phyloP scores from a whole-genome alignment of 2,888 invertebrate species.

The Orthosia gothica region DNA sequence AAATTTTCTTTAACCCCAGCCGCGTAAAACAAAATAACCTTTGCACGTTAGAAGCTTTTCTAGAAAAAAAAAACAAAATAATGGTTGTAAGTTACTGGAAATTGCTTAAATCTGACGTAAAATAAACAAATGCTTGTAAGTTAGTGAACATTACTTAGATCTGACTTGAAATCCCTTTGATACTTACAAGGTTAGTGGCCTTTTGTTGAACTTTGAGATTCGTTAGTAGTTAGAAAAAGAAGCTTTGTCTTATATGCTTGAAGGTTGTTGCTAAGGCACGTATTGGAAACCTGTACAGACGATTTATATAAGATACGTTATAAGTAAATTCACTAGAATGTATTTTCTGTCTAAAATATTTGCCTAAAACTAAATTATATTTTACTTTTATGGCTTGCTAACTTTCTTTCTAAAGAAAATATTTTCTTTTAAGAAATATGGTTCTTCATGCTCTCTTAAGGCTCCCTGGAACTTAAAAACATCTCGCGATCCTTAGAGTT shows the following conservation, averaged over 20 bases:
- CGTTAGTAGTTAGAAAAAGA: neutral
- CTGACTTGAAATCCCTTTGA: conserved; percentile 4
- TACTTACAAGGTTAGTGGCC: neutral
- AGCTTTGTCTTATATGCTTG: neutral
- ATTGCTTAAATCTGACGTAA: conserved; percentile 21
- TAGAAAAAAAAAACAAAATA: neutral
- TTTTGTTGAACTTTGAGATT: neutral
- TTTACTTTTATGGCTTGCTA: no score
- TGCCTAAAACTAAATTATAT: no score
- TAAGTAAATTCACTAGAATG: no score
- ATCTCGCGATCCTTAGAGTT: no score
- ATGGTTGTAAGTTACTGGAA: neutral
- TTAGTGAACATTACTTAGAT: conserved; percentile 4
- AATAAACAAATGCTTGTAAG: conserved; percentile 13
- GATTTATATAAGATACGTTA: no score
- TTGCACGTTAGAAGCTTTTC: neutral
- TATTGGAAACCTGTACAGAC: no score
- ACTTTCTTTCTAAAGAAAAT: no score
- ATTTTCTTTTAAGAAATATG: no score
- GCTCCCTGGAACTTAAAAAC: no score
- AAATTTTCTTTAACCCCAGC: neutral
- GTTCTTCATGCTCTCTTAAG: no score
- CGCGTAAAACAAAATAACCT: neutral
- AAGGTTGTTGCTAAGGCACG: neutral
- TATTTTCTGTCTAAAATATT: no score